These are phyloP conservation scores for Symphodus melops DNA, from an alignment of 2,113 vertebrate species.

Conservation along the genomic window DNA sequence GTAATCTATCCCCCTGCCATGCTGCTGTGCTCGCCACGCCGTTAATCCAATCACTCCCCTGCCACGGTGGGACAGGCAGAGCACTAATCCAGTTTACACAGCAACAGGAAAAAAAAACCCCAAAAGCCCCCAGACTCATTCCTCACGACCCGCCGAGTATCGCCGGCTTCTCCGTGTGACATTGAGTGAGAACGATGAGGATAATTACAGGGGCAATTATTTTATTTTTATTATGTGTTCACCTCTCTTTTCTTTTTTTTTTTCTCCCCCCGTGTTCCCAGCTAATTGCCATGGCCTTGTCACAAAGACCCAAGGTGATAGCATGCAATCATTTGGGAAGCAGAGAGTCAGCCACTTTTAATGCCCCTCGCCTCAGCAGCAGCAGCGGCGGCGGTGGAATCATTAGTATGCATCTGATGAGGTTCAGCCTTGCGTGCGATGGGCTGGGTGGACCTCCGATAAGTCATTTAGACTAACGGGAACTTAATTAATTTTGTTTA, in stretches of 20 bases:
- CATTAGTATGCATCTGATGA: slow-evolving; percentile 76
- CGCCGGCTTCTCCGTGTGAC: slow-evolving; percentile 68
- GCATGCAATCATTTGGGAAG: slow-evolving; percentile 63
- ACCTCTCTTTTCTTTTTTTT: slow-evolving; percentile 11
- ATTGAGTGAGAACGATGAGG: slow-evolving; percentile 81
- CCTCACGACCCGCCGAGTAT: slow-evolving; percentile 61
- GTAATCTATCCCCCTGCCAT: slow-evolving; percentile 81
- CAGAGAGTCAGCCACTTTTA: slow-evolving; percentile 63
- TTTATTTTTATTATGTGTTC: slow-evolving; percentile 74
- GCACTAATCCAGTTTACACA: slow-evolving; percentile 84
- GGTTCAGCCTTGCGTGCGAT: slow-evolving; percentile 64
- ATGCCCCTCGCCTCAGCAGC: slow-evolving; percentile 41
- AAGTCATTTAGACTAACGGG: slow-evolving; percentile 79
- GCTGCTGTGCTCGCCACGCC: slow-evolving; percentile 77
- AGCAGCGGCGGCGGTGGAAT: slow-evolving; percentile 21
- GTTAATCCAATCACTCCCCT: slow-evolving; percentile 84
- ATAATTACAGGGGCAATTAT: slow-evolving; percentile 85
- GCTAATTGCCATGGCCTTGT: slow-evolving; percentile 83
- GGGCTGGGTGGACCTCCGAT: slow-evolving; percentile 68
- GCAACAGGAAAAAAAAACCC: slow-evolving; percentile 73
- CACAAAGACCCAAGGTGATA: slow-evolving; percentile 79
- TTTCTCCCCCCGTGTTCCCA: slow-evolving; percentile 41
- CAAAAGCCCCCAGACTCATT: slow-evolving; percentile 71
- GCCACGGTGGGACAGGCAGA: slow-evolving; percentile 79
- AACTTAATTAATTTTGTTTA: slow-evolving; percentile 82